Evolutionary conservation across 1,140 invertebrate genomes (phyloP).

Genomic region (Globodera ellingtonae): DNA sequence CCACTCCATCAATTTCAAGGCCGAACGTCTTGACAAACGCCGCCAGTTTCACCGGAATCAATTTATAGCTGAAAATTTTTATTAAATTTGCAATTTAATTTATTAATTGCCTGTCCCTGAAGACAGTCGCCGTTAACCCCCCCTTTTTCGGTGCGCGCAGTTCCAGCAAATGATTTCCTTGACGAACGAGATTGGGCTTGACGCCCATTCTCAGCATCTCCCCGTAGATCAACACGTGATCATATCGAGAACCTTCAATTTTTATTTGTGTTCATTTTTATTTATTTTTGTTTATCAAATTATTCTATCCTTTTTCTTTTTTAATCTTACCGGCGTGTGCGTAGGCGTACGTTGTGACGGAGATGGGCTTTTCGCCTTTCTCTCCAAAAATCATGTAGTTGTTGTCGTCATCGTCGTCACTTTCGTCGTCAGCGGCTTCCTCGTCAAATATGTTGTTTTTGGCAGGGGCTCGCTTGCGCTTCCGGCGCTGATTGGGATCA

Average conservation of each 20-base stretch:
- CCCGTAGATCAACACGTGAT: neutral
- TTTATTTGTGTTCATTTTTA: neutral
- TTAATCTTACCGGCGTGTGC: neutral
- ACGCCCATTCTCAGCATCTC: neutral
- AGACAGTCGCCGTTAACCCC: too few relatives aligned
- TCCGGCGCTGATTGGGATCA: too few relatives aligned
- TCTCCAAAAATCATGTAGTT: neutral
- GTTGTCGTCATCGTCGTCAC: neutral
- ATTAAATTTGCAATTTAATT: too few relatives aligned
- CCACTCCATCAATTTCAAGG: neutral
- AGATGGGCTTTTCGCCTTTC: too few relatives aligned
- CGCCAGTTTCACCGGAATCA: neutral
- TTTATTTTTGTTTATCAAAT: neutral
- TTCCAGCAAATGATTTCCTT: neutral
- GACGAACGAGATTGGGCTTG: neutral
- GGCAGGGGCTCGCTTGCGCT: too few relatives aligned
- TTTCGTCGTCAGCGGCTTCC: too few relatives aligned
- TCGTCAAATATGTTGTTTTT: too few relatives aligned
- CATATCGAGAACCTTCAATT: neutral
- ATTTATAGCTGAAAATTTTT: too few relatives aligned
- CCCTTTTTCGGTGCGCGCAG: neutral
- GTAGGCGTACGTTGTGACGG: too few relatives aligned
- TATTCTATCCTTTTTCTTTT: neutral
- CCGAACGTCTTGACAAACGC: neutral
- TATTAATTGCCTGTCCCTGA: too few relatives aligned